Evolutionary conservation across 2,888 invertebrate species (phyloP).

Genomic region (Allygus modestus): DNA sequence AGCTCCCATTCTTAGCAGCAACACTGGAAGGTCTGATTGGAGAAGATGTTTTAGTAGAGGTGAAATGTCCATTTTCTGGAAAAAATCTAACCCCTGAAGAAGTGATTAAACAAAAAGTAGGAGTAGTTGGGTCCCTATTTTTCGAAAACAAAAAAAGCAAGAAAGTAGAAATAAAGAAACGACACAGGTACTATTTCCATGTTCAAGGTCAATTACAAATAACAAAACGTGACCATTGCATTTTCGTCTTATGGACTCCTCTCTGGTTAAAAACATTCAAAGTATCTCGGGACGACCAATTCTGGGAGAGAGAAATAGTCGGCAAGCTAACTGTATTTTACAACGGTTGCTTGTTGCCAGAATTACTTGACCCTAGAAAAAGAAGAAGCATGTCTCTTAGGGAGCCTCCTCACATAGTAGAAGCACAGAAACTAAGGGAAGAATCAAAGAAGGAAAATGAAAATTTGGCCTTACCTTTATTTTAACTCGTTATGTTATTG

Average conservation of each 20-base stretch:
- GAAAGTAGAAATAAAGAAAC: neutral
- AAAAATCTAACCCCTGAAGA: too few species aligned
- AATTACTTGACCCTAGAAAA: conserved; percentile 10
- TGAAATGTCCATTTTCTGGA: conserved; percentile 44
- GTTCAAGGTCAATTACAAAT: conserved; percentile 44
- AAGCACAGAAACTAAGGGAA: neutral
- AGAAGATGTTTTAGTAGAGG: conserved; percentile 31
- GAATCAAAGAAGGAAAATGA: conserved; percentile 3
- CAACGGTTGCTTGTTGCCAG: conserved; percentile 28
- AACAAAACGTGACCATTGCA: neutral
- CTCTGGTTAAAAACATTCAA: neutral
- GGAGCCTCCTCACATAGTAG: conserved; percentile 14
- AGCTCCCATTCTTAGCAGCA: conserved; percentile 24
- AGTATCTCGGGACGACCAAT: neutral
- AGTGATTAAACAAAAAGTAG: conserved; percentile 1
- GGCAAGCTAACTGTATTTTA: conserved; percentile 16
- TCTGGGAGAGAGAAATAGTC: conserved; percentile 16
- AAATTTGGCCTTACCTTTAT: conserved; percentile 1
- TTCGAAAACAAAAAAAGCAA: neutral
- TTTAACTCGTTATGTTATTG: too few species aligned
- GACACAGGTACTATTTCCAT: conserved; percentile 23
- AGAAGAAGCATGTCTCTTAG: conserved; percentile 27
- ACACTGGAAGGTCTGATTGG: conserved; percentile 50
- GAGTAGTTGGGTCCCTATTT: conserved; percentile 6
- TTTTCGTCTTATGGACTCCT: conserved; percentile 40